These are phyloP conservation scores for Labroides dimidiatus DNA, from an alignment of 2,797 vertebrate genomes.

Conservation along the genomic window DNA sequence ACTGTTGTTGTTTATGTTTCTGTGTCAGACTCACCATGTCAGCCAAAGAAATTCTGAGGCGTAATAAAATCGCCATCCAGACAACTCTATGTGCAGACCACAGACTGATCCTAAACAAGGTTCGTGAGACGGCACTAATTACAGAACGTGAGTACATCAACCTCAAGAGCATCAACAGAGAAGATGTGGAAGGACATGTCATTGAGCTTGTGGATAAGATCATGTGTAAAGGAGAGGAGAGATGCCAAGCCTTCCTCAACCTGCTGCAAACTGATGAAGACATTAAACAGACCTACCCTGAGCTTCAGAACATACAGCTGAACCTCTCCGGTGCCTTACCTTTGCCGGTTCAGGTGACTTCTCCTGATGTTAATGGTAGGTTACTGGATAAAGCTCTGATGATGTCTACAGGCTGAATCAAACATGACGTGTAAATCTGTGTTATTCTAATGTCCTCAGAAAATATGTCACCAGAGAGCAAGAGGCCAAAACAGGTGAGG, in stretches of 20 bases:
- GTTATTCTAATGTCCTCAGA: conserved; percentile 42
- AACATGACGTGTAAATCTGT: conserved; percentile 3
- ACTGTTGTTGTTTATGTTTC: neutral
- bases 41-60: conserved; percentile 32
- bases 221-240: conserved; percentile 65
- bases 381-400: neutral
- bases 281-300: conserved; percentile 29
- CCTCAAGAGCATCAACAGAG: conserved; percentile 45
- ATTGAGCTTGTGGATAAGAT: conserved; percentile 74
- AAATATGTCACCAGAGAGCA: neutral
- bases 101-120: conserved; percentile 57
- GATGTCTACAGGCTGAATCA: neutral
- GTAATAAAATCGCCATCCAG: conserved; percentile 56
- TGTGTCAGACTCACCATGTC: conserved; percentile 48
- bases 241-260: conserved; percentile 51
- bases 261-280: conserved; percentile 65
- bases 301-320: conserved; percentile 11
- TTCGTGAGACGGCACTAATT: conserved; percentile 36
- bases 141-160: conserved; percentile 63
- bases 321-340: accelerated
- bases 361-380: conserved; percentile 5
- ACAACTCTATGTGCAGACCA: conserved; percentile 38
- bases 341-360: neutral
- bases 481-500: conserved; percentile 42
- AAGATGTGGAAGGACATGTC: conserved; percentile 35